Conservation (phyloP, 2,797 vertebrate species). For the Brachymystax lenok region DNA sequence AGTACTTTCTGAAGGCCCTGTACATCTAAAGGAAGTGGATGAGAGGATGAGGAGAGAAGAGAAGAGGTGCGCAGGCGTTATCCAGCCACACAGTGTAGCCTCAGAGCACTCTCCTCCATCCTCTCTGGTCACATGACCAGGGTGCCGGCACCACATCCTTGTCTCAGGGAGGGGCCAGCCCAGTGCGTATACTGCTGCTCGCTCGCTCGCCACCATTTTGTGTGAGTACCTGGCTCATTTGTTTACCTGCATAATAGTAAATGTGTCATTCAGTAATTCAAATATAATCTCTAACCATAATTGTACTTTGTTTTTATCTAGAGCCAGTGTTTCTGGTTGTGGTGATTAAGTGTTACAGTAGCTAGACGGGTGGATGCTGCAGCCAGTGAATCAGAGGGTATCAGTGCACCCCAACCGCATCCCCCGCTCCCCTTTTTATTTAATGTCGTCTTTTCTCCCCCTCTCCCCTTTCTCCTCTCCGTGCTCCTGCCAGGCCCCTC, state of each 20-base stretch:
- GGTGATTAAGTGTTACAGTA: slow-evolving; percentile 14
- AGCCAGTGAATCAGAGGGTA: slow-evolving; percentile 47
- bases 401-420: slow-evolving; percentile 31
- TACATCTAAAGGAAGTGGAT: slow-evolving; percentile 32
- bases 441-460: slow-evolving; percentile 54
- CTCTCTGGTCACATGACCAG: slow-evolving; percentile 74
- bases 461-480: slow-evolving; percentile 78
- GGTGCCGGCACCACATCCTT: slow-evolving; percentile 69
- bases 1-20: neutral
- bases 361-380: slow-evolving; percentile 30
- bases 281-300: slow-evolving; percentile 26
- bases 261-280: slow-evolving; percentile 26
- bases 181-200: slow-evolving; percentile 9
- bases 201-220: slow-evolving; percentile 77
- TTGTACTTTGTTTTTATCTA: slow-evolving; percentile 1
- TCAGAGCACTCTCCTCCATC: slow-evolving; percentile 56
- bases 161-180: slow-evolving; percentile 65
- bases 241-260: slow-evolving; percentile 66
- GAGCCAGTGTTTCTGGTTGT: slow-evolving; percentile 10
- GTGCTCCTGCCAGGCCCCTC: slow-evolving; percentile 89
- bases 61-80: slow-evolving; percentile 32
- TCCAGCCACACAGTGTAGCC: slow-evolving; percentile 41
- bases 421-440: slow-evolving; percentile 52
- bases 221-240: slow-evolving; percentile 76
- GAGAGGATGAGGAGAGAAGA: slow-evolving; percentile 34